These are phyloP conservation scores for Zaprionus tsacasi DNA, from an alignment of 1,140 invertebrate species.

Conservation along the genomic window DNA sequence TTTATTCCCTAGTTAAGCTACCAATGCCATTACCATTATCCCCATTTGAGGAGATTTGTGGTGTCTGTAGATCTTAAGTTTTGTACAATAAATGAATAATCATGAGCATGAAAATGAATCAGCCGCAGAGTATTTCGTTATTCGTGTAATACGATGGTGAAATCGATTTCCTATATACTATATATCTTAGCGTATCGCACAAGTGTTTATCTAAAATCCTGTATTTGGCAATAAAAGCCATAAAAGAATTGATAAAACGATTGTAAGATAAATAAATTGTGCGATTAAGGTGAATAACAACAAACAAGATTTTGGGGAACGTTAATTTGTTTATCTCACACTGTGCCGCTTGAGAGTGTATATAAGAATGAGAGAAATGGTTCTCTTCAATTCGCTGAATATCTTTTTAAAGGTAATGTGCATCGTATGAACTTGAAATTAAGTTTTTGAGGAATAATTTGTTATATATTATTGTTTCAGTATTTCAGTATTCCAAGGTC, in stretches of 20 bases:
- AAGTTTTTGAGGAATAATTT: too few species aligned
- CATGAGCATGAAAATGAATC: conserved; percentile 33
- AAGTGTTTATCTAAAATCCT: background rate
- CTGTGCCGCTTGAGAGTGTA: background rate
- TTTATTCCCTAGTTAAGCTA: conserved; percentile 33
- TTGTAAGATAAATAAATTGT: background rate
- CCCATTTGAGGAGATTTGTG: conserved; percentile 18
- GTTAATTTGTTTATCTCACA: background rate
- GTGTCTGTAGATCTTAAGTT: conserved; percentile 38
- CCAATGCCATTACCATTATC: conserved; percentile 35
- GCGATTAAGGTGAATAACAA: background rate
- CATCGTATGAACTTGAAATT: too few species aligned
- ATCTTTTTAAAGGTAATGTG: too few species aligned
- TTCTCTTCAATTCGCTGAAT: too few species aligned
- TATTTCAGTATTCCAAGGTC: background rate
- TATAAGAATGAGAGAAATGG: background rate
- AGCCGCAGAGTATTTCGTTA: background rate
- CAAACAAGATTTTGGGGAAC: background rate
- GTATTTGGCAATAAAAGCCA: background rate
- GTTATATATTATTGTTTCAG: background rate
- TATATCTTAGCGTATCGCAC: too few species aligned
- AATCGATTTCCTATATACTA: too few species aligned
- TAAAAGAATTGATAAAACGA: background rate
- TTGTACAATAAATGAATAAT: conserved; percentile 40
- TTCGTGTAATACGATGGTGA: background rate